A percentile compares a stretch with the other conserved stretches of the same genome.
Conservation (phyloP, 2,113 vertebrate species). For the Scophthalmus maximus region DNA sequence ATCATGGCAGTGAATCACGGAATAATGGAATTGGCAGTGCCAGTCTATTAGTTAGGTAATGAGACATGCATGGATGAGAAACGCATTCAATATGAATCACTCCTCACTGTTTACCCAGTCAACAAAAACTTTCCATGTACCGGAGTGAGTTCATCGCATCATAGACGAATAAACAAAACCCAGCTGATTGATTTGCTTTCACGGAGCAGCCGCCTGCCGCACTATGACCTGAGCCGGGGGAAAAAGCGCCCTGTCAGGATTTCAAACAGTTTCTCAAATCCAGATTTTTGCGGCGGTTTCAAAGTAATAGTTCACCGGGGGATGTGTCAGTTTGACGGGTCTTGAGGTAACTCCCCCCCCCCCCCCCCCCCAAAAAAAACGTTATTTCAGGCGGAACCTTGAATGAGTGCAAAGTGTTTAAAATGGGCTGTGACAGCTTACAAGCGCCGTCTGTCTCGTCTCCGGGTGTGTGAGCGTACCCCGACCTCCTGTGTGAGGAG, state of each 20-base stretch:
- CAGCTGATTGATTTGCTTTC: slow-evolving; percentile 56
- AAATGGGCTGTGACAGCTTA: slow-evolving; percentile 63
- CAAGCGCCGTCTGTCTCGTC: slow-evolving; percentile 44
- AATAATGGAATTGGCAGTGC: slow-evolving; percentile 25
- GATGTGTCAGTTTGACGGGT: slow-evolving; percentile 62
- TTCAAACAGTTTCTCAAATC: slow-evolving; percentile 45
- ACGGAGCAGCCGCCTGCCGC: slow-evolving; percentile 10
- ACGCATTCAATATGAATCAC: slow-evolving; percentile 38
- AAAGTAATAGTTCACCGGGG: slow-evolving; percentile 49
- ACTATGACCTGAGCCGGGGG: slow-evolving; percentile 25
- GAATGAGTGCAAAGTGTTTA: slow-evolving; percentile 55
- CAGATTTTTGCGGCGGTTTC: slow-evolving; percentile 13
- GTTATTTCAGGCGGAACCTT: slow-evolving; percentile 47
- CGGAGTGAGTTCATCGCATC: slow-evolving; percentile 36
- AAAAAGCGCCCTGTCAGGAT: slow-evolving; percentile 27
- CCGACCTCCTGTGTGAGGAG: slow-evolving; percentile 41
- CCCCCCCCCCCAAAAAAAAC: no score
- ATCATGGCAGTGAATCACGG: slow-evolving; percentile 14
- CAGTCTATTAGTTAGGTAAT: slow-evolving; percentile 42
- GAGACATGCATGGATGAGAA: slow-evolving; percentile 45
- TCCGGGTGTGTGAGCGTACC: slow-evolving; percentile 50
- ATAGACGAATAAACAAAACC: slow-evolving; percentile 49
- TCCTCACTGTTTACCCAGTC: slow-evolving; percentile 41
- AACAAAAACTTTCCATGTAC: slow-evolving; percentile 41
- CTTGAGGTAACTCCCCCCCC: slow-evolving; percentile 42